Conservation (phyloP, 1,140 invertebrate species). For the Gryllus bimaculatus region DNA sequence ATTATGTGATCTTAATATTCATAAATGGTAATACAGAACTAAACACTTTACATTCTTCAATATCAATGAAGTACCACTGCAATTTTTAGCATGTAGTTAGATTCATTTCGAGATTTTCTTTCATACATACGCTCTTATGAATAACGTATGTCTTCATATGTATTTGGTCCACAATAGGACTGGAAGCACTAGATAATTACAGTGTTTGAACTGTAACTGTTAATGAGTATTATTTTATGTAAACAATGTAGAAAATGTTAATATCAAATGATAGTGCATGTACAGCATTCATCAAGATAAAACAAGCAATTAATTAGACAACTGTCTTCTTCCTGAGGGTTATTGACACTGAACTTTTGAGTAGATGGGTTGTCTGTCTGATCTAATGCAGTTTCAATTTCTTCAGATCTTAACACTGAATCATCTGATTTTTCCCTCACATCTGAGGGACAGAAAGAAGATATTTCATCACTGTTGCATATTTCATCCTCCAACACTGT, state of each 20-base stretch:
- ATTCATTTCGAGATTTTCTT: no score
- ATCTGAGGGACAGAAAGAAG: background rate
- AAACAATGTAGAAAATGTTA: background rate
- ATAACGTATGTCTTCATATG: no score
- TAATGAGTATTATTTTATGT: background rate
- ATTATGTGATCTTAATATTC: no score
- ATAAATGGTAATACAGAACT: no score
- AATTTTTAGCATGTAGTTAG: no score
- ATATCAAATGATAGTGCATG: conserved; percentile 35
- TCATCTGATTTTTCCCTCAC: background rate
- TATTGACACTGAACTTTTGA: background rate
- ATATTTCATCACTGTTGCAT: background rate
- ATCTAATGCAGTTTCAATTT: background rate
- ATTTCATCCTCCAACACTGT: background rate
- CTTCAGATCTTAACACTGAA: background rate
- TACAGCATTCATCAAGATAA: conserved; percentile 37
- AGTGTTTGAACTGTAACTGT: background rate
- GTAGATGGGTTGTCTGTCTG: background rate
- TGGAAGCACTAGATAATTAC: background rate
- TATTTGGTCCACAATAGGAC: background rate
- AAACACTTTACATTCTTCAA: no score
- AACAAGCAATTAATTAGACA: conserved; percentile 38
- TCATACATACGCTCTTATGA: no score
- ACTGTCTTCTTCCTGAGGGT: conserved; percentile 30
- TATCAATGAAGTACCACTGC: no score